Evolutionary conservation across 2,797 vertebrate species (phyloP).

Genomic region (Fistularia tabacaria): DNA sequence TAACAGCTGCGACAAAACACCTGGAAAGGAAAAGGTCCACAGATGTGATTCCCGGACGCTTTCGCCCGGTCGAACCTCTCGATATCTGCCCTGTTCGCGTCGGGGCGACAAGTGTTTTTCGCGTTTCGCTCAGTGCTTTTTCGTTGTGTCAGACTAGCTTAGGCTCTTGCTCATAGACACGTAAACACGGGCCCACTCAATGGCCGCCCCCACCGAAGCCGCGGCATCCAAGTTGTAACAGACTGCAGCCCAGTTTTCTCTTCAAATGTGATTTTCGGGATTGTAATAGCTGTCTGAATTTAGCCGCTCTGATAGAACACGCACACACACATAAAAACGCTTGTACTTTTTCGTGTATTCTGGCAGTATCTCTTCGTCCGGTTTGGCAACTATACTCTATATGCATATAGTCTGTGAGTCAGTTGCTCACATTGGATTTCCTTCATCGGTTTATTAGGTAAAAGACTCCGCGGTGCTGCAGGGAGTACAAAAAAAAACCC

Average conservation of each 20-base stretch:
- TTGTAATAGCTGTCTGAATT: slow-evolving; percentile 4
- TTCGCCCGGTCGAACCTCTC: too few relatives aligned
- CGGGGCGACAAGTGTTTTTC: too few relatives aligned
- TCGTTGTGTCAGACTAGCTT: slow-evolving; percentile 17
- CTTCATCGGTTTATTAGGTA: slow-evolving; percentile 6
- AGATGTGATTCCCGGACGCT: too few relatives aligned
- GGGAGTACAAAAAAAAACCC: not conserved
- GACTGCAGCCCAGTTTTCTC: slow-evolving; percentile 4
- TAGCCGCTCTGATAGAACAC: not conserved
- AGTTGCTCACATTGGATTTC: not conserved
- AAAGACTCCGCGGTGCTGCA: slow-evolving; percentile 1
- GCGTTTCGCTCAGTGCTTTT: not conserved
- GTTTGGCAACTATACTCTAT: slow-evolving; percentile 5
- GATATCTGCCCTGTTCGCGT: too few relatives aligned
- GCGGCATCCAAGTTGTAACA: slow-evolving; percentile 6
- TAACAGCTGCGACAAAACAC: too few relatives aligned
- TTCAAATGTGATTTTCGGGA: slow-evolving; percentile 2
- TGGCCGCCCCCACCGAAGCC: slow-evolving; percentile 3
- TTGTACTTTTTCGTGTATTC: too few relatives aligned
- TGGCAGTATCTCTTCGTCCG: too few relatives aligned
- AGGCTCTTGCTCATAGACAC: slow-evolving; percentile 12
- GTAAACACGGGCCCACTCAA: slow-evolving; percentile 3
- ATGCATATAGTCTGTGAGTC: slow-evolving; percentile 5
- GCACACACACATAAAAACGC: not conserved
- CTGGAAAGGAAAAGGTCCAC: too few relatives aligned